phyloP scores from a whole-genome alignment of 2,797 vertebrate genomes.

The Babyrousa celebensis region DNA sequence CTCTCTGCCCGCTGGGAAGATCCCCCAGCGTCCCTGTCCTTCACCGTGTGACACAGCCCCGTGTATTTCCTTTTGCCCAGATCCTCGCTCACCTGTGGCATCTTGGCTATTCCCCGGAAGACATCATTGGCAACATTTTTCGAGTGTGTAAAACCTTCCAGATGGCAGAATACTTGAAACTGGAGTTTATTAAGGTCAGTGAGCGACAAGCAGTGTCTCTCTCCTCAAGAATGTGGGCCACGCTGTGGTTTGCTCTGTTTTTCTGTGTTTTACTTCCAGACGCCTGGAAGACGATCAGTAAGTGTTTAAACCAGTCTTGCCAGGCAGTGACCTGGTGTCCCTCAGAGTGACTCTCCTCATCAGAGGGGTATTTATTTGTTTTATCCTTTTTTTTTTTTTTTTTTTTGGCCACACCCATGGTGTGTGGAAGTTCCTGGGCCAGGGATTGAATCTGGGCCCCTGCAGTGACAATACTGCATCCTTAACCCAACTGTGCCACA shows the following conservation, averaged over 20 bases:
- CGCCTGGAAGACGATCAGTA: background rate
- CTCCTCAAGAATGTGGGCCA: background rate
- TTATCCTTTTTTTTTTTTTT: no score
- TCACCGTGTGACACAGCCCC: accelerated
- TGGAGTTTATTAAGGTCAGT: slow-evolving; percentile 98
- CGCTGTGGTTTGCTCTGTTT: accelerated
- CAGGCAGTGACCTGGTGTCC: background rate
- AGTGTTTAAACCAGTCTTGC: background rate
- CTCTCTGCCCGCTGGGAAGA: background rate
- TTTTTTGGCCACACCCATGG: no score
- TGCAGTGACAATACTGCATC: no score
- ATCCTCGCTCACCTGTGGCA: slow-evolving; percentile 98
- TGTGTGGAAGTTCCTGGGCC: no score
- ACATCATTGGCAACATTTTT: slow-evolving; percentile 98
- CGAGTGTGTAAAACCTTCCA: slow-evolving; percentile 98
- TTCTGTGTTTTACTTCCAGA: background rate
- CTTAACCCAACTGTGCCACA: no score
- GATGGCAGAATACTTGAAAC: slow-evolving; percentile 98
- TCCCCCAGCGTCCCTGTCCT: accelerated
- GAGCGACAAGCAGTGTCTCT: background rate
- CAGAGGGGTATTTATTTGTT: no score
- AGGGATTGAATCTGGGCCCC: no score
- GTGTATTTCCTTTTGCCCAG: slow-evolving; percentile 81
- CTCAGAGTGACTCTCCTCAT: background rate
- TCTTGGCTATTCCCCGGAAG: slow-evolving; percentile 98